Conservation (phyloP, 2,888 invertebrate genomes). For the Scaptomyza caliginosa region DNA sequence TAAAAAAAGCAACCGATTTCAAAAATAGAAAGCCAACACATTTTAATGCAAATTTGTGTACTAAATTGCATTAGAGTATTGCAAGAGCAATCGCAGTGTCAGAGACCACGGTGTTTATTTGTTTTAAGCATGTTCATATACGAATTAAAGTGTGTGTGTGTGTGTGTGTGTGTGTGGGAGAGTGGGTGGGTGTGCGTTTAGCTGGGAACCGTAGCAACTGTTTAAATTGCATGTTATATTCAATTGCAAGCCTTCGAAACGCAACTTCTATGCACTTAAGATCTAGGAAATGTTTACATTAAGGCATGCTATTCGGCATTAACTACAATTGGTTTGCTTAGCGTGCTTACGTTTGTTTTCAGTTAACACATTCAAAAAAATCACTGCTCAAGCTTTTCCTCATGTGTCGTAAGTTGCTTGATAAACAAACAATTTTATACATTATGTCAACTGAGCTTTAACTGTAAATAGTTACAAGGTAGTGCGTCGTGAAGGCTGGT, state of each 20-base stretch:
- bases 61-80: conserved; percentile 15
- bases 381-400: conserved; percentile 12
- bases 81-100: neutral
- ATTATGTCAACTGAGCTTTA: neutral
- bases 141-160: conserved; percentile 3
- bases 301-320: conserved; percentile 5
- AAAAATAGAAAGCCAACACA: conserved; percentile 48
- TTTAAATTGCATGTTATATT: conserved; percentile 48
- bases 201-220: conserved; percentile 55
- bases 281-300: conserved; percentile 7
- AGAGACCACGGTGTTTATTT: conserved; percentile 19
- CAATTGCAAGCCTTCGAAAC: conserved; percentile 17
- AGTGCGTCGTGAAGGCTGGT: neutral
- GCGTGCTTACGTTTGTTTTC: conserved; percentile 29
- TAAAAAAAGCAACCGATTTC: conserved; percentile 23
- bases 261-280: conserved; percentile 12
- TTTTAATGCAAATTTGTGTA: conserved; percentile 11
- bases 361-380: conserved; percentile 18
- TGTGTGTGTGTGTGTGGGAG: neutral
- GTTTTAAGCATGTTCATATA: neutral
- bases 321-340: conserved; percentile 15
- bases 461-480: conserved; percentile 1
- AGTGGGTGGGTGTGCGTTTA: neutral
- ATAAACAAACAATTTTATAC: conserved; percentile 28
- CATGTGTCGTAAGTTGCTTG: conserved; percentile 20